A percentile compares a stretch with the other conserved stretches of the same genome.
Conservation (phyloP, 2,113 vertebrate genomes). For the Chamaetylas fuelleborni region DNA sequence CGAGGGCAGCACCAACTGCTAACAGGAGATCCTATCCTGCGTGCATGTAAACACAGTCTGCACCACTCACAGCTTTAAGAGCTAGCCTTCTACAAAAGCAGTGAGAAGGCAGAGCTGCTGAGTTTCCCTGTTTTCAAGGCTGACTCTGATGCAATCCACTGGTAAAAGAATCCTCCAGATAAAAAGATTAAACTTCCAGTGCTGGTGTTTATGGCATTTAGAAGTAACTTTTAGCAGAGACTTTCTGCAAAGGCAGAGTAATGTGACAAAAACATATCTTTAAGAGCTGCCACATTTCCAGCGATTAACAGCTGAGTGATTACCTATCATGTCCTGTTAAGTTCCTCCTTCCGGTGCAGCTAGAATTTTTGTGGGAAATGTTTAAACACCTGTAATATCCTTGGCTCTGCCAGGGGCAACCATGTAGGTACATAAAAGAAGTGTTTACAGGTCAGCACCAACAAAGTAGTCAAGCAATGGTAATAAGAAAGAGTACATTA, state of each 20-base stretch:
- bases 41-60: not conserved
- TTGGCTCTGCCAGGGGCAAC: not conserved
- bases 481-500: not conserved
- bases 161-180: not conserved
- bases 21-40: not conserved
- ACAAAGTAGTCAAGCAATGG: not conserved
- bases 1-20: not conserved
- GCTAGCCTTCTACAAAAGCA: not conserved
- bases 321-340: not conserved
- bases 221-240: not conserved
- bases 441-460: not conserved
- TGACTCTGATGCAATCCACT: not conserved
- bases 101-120: not conserved
- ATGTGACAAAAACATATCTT: not conserved
- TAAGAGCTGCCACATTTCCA: not conserved
- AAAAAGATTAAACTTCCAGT: not conserved
- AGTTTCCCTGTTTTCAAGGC: not conserved
- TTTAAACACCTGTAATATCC: not conserved
- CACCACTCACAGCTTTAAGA: not conserved
- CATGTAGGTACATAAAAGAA: not conserved
- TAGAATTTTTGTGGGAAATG: conserved; percentile 6
- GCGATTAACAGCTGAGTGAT: not conserved
- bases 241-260: not conserved
- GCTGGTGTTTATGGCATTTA: not conserved
- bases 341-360: not conserved